Evolutionary conservation across 92 coral and sea anemone genomes (phyloP).

Genomic region (Umimayanthus kanabou): DNA sequence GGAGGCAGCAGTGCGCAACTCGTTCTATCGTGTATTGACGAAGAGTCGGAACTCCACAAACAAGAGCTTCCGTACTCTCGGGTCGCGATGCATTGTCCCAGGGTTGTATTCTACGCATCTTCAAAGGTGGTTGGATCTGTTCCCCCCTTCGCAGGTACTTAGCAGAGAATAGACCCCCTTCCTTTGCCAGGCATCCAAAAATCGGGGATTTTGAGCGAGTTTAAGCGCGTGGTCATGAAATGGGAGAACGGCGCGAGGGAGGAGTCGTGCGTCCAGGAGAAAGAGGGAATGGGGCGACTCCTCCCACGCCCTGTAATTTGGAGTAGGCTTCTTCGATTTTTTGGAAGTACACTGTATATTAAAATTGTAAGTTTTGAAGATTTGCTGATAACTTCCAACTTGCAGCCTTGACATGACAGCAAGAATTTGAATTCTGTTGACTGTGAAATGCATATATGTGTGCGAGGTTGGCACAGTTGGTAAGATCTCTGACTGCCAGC

Average conservation of each 20-base stretch:
- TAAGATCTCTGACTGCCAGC: too few species aligned
- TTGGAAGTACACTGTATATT: too few species aligned
- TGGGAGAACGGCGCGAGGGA: too few species aligned
- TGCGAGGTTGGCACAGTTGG: too few species aligned
- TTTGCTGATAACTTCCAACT: background rate
- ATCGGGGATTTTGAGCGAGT: too few species aligned
- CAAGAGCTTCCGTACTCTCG: conserved; percentile 53
- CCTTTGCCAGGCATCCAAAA: too few species aligned
- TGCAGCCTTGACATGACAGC: background rate
- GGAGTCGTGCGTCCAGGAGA: too few species aligned
- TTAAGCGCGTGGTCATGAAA: too few species aligned
- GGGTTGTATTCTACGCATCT: conserved; percentile 85
- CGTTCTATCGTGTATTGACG: conserved; percentile 74
- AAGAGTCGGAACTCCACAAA: conserved; percentile 46
- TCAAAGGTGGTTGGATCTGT: conserved; percentile 81
- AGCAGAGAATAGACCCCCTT: background rate
- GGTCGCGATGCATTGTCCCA: conserved; percentile 78
- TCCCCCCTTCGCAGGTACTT: conserved; percentile 74
- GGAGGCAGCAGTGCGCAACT: conserved; percentile 59
- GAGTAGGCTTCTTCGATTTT: too few species aligned
- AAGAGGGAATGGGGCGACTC: too few species aligned
- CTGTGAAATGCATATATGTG: background rate
- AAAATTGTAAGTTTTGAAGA: too few species aligned
- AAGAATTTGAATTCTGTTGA: background rate
- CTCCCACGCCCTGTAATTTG: too few species aligned